phyloP scores from a whole-genome alignment of 2,113 vertebrate species.

The Notiomystis cincta region DNA sequence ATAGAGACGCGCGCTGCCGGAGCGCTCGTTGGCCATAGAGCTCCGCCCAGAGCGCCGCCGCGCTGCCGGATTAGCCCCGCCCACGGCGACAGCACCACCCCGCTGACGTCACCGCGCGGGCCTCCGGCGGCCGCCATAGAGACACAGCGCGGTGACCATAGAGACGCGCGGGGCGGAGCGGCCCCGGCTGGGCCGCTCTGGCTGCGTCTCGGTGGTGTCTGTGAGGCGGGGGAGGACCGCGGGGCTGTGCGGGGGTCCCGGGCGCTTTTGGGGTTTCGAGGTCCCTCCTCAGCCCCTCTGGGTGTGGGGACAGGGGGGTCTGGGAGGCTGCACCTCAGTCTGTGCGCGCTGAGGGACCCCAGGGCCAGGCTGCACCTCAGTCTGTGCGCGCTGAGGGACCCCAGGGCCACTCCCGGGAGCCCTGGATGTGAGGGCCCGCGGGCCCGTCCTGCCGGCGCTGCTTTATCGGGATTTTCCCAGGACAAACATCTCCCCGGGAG shows the following conservation, averaged over 20 bases:
- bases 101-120: neutral
- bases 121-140: neutral
- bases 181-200: neutral
- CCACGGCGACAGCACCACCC: neutral
- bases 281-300: neutral
- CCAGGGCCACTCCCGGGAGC: too few relatives aligned
- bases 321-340: too few relatives aligned
- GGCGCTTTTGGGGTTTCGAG: too few relatives aligned
- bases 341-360: neutral
- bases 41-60: neutral
- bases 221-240: neutral
- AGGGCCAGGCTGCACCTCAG: too few relatives aligned
- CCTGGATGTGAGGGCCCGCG: neutral
- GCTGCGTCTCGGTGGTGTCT: neutral
- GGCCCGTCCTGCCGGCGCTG: fast-evolving
- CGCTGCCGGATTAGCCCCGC: neutral
- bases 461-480: neutral
- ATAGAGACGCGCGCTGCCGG: neutral
- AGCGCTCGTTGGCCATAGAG: neutral
- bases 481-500: neutral
- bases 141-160: neutral
- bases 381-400: neutral
- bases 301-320: neutral
- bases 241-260: neutral
- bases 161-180: neutral